Percentiles rank a stretch among this genome's conserved stretches.
These are phyloP conservation scores for Bombus vancouverensis DNA, from an alignment of 1,140 invertebrate species.

Conservation along the genomic window DNA sequence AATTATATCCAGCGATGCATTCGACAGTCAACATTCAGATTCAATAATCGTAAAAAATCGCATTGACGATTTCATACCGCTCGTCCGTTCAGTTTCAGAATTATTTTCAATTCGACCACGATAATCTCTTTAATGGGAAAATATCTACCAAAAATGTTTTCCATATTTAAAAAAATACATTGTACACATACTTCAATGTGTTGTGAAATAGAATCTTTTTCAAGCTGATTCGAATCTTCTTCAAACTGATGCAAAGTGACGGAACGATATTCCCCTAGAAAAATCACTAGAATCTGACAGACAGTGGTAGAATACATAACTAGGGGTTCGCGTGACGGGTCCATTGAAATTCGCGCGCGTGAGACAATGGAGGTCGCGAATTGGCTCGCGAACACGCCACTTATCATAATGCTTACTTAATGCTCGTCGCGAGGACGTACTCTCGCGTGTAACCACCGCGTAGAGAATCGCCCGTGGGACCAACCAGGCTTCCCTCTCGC, in stretches of 20 bases:
- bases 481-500: constrained; percentile 75
- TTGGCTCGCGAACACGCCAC: constrained; percentile 49
- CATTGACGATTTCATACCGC: background rate
- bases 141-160: background rate
- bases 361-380: constrained; percentile 53
- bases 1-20: background rate
- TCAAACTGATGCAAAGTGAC: background rate
- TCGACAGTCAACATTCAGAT: background rate
- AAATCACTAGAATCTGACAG: background rate
- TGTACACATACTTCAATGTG: background rate
- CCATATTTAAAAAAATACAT: background rate
- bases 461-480: constrained; percentile 74
- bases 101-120: background rate
- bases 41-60: background rate
- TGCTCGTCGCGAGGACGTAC: constrained; percentile 69
- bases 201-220: background rate
- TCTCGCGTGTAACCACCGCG: constrained; percentile 74
- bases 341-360: constrained; percentile 40
- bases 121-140: background rate
- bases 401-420: constrained; percentile 74
- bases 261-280: background rate
- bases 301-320: background rate
- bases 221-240: background rate
- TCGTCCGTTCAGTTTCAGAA: background rate
- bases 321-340: constrained; percentile 19